Base-by-base conservation (phyloP, 2,888 invertebrate genomes). In the Mesoligia furuncula region DNA sequence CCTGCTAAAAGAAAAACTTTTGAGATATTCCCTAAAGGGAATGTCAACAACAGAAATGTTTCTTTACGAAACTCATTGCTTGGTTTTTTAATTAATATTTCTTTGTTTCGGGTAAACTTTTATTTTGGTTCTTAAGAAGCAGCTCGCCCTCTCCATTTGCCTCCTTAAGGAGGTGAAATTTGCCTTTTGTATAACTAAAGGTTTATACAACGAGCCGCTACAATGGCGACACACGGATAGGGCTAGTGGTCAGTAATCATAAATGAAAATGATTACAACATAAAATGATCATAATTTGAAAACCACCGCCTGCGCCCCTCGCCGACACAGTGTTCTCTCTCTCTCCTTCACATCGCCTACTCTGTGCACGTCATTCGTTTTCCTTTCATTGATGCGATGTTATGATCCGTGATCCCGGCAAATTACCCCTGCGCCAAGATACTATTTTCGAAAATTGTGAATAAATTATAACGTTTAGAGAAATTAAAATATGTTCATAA, bases 21-120 rank as follows among this genome's bases (percentile, higher is more conserved):
- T 7, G 8, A 66, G 27, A 42, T 24, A 20, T 61, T 42, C 42
- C 27, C 51, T 27, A 51, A 39, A 61, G 31, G 1, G 24, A 68
- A 27, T 84, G 54, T 69, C 59, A 65, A 31, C 59, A 64, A 65
- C 65, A 81, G 54, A 83, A n/a, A 0, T 3, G 9, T 59, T 62
- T 15, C 8, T 54, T 67, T 27, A 74, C 4, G 4, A 76, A 36
- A 79, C 6, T 59, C 13, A 9, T 15, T 54, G 15, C 9, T 24
- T 45, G 15, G 15, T 15, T 15, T 42, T 42, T 3, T 27, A 20
- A 27, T 27, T 36, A 39, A 48, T 11, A 8, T 45, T 57, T 48
- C 4, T 36, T 48, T 36, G 31, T 59, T 36, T 90, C 36, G 9
- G 24, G 11, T 17, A 24, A 24, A 9, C 13, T 27, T 24, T 13